Evolutionary conservation across 2,797 vertebrate genomes (phyloP).

Genomic region (Crypturellus tataupa): DNA sequence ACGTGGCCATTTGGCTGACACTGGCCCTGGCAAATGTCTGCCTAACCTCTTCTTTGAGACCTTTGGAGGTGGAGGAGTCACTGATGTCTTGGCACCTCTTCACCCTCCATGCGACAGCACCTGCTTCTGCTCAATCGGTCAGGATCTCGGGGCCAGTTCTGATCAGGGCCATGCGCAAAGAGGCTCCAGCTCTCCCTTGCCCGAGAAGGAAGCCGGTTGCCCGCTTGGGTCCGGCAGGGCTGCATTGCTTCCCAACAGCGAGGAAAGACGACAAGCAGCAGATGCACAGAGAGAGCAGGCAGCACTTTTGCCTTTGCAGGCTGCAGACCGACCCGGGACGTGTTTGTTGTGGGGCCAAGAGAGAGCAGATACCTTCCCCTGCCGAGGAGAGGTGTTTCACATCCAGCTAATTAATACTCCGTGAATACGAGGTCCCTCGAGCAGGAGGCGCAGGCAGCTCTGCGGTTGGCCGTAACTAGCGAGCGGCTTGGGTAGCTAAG

Average conservation of each 20-base stretch:
- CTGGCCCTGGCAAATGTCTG: neutral
- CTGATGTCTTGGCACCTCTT: neutral
- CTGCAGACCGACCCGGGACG: neutral
- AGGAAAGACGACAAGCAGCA: neutral
- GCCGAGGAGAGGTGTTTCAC: conserved; percentile 39
- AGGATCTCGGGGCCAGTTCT: neutral
- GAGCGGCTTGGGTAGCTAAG: conserved; percentile 4
- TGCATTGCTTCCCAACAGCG: neutral
- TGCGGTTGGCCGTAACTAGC: neutral
- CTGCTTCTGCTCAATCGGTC: neutral
- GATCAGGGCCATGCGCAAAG: neutral
- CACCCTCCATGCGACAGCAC: neutral
- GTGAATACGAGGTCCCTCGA: conserved; percentile 48
- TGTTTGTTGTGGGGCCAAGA: neutral
- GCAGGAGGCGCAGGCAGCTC: conserved; percentile 26
- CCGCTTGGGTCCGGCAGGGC: neutral
- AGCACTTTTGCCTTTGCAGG: conserved; percentile 28
- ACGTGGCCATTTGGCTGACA: neutral
- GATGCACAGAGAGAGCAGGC: conserved; percentile 30
- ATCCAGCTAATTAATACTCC: conserved; percentile 47
- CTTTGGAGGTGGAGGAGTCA: neutral
- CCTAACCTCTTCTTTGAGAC: neutral
- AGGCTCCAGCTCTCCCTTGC: neutral
- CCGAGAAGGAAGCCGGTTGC: neutral
- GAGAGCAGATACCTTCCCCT: neutral